Evolutionary conservation across 2,797 vertebrate species (phyloP), one percentile per base, ranked within the genome.

Genomic region (Enteromius unitaeniatus): DNA sequence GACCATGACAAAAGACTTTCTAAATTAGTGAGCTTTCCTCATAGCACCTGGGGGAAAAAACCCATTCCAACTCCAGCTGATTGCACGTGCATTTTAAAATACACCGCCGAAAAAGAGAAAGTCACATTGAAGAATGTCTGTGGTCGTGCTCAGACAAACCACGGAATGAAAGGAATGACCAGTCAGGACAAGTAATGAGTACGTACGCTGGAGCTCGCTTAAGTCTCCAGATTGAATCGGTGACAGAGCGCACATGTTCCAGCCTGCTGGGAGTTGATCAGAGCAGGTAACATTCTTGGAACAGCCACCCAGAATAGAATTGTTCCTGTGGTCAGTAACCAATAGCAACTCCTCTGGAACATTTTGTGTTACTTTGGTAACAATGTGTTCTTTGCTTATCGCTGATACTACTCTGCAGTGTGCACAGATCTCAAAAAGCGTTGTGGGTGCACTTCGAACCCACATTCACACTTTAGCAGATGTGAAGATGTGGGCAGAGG

Each of bases 91-190:
- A 2, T 53, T 51, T 37, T 64, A 73, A 45, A 81, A 74, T 45
- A 14, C 2, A 37, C 40, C 79, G n/a, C 34, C 7, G 9, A 76
- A 75, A 73, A 49, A 49, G 40, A 31, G 60, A 37, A 83, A 82
- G 81, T 7, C 28, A 78, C 87, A 85, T 2, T 1, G 72, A 47
- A 82, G 77, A 47, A 80, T 10, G n/a, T 60, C 62, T 65, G 62
- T 65, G 70, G 89, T 91, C 92, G 6, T 92, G 94, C 93, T 89
- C 85, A 90, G 91, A 93, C 94, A 93, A 84, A 86, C 88, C 88
- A 85, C 85, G 93, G 95, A 93, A 95, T 94, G 94, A 94, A 51
- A 92, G 90, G 94, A 95, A 95, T 94, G 88, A 86, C 85, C 76
- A 85, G 78, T 89, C 85, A 88, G 84, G 80, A 83, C 81, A 80